These are phyloP conservation scores for Eilema griseolum DNA, from an alignment of 2,888 invertebrate species.

Conservation along the genomic window DNA sequence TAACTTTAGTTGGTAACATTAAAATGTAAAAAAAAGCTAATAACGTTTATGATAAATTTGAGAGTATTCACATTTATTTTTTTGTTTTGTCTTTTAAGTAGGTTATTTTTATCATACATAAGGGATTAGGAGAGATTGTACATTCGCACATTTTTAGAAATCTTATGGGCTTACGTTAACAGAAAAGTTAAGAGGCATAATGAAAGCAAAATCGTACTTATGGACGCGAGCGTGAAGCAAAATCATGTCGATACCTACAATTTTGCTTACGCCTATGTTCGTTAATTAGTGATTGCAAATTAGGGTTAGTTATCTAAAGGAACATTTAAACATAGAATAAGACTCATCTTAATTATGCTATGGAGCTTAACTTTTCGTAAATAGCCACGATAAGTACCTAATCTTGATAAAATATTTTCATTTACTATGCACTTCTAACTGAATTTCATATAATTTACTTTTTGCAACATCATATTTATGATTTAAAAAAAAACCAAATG, in stretches of 20 bases:
- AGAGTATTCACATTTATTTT: slow-evolving; percentile 20
- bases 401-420: neutral
- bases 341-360: no score
- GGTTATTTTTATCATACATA: neutral
- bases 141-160: neutral
- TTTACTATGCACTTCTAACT: neutral
- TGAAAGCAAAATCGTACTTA: no score
- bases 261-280: no score
- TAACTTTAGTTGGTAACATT: slow-evolving; percentile 60
- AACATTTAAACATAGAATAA: no score
- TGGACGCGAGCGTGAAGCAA: no score
- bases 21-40: slow-evolving; percentile 50
- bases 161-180: no score
- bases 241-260: no score
- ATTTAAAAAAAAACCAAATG: neutral
- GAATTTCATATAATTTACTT: neutral
- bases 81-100: slow-evolving; percentile 9
- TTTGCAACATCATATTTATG: neutral
- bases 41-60: slow-evolving; percentile 54
- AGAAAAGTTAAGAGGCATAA: no score
- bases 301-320: no score
- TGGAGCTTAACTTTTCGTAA: no score
- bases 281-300: no score
- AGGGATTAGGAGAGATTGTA: neutral
- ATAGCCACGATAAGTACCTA: no score